These are phyloP conservation scores for Asteroscopus sphinx DNA, from an alignment of 2,888 invertebrate species.

Conservation along the genomic window DNA sequence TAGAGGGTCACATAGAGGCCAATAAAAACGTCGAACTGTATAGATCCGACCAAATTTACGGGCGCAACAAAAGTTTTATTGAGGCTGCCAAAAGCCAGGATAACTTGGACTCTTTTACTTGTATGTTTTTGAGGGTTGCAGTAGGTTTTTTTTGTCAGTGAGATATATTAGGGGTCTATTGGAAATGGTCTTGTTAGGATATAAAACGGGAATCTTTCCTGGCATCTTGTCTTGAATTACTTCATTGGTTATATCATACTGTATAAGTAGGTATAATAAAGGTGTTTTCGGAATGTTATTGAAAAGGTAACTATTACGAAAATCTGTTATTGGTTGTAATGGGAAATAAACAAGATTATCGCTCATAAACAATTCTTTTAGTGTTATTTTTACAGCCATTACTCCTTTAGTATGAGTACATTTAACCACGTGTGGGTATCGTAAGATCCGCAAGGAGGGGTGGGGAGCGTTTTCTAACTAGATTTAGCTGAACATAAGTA, in stretches of 20 bases:
- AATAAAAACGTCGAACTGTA: constrained; percentile 62
- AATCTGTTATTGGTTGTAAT: constrained; percentile 9
- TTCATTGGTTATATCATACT: constrained; percentile 2
- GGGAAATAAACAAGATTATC: too few species aligned
- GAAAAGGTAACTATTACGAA: background rate
- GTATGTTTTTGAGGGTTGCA: constrained; percentile 1
- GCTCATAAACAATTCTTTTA: too few species aligned
- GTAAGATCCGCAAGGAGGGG: too few species aligned
- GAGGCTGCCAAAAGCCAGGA: constrained; percentile 30
- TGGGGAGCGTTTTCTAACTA: too few species aligned
- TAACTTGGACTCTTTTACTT: constrained; percentile 27
- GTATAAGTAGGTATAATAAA: constrained; percentile 8
- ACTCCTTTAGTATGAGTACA: too few species aligned
- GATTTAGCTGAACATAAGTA: too few species aligned
- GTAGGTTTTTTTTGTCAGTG: constrained; percentile 34
- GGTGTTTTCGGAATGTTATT: constrained; percentile 14
- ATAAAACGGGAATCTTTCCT: constrained; percentile 31
- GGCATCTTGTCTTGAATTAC: constrained; percentile 25
- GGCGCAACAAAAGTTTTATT: constrained; percentile 59
- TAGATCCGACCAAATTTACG: constrained; percentile 60
- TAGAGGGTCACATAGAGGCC: constrained; percentile 39
- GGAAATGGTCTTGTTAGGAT: constrained; percentile 40
- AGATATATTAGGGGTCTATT: constrained; percentile 17
- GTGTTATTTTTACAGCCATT: too few species aligned
- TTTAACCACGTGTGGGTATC: too few species aligned